Conservation (phyloP, 92 coral and sea anemone species). For the Epizoanthus scotinus region DNA sequence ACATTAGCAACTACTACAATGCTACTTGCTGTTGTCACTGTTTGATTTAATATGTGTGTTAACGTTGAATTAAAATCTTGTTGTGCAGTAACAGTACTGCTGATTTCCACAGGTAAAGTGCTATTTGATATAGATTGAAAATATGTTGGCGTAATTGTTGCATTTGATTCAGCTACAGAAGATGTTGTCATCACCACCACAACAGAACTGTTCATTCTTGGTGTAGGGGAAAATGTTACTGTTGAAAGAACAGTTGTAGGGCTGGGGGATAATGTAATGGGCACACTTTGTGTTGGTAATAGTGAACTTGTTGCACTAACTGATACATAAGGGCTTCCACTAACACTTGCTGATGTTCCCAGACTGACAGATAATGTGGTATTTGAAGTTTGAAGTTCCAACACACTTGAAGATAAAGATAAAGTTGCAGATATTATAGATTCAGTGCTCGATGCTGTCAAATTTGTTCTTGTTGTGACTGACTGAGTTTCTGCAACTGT, state of each 20-base stretch:
- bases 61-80: not conserved
- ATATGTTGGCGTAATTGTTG: not conserved
- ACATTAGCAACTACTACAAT: not conserved
- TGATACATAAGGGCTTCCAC: not conserved
- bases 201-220: constrained; percentile 29
- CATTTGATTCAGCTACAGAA: not conserved
- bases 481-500: constrained; percentile 4
- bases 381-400: constrained; percentile 1
- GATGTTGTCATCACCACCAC: constrained; percentile 10
- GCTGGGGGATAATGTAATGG: constrained; percentile 15
- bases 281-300: not conserved
- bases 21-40: not conserved
- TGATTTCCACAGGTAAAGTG: not conserved
- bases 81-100: not conserved
- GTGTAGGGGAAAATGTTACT: constrained; percentile 14
- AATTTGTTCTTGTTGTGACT: not conserved
- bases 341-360: not conserved
- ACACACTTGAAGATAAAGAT: not conserved
- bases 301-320: constrained; percentile 5
- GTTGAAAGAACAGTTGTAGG: constrained; percentile 12
- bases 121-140: not conserved
- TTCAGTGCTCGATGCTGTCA: constrained; percentile 23
- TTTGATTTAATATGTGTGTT: not conserved
- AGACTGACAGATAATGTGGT: constrained; percentile 1
- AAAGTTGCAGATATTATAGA: not conserved